A percentile compares a stretch with the other conserved stretches of the same genome.
Evolutionary conservation across 2,113 vertebrate genomes (phyloP).

Genomic region (Myrmecophaga tridactyla): DNA sequence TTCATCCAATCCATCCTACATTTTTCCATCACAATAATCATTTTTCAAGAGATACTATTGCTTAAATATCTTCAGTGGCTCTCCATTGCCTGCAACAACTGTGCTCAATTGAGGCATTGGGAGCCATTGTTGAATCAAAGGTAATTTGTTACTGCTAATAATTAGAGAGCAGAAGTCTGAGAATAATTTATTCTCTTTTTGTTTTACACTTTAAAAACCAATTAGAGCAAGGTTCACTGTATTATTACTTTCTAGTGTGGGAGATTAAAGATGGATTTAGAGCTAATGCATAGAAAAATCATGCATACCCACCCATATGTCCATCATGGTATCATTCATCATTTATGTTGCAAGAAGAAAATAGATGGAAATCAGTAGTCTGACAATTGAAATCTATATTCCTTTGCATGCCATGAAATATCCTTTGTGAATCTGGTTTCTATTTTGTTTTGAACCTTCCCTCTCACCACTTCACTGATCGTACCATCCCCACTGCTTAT

Average conservation of each 20-base stretch:
- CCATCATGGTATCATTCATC: not conserved
- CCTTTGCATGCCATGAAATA: not conserved
- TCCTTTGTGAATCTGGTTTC: not conserved
- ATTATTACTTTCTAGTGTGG: constrained; percentile 19
- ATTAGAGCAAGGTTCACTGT: constrained; percentile 45
- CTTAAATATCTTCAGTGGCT: constrained; percentile 6
- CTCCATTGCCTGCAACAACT: constrained; percentile 42
- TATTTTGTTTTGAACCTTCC: not conserved
- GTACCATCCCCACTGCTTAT: no score
- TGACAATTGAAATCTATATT: not conserved
- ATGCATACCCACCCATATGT: not conserved
- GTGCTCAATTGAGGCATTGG: constrained; percentile 37
- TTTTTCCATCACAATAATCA: no score
- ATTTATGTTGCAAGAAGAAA: constrained; percentile 9
- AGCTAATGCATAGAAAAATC: constrained; percentile 6
- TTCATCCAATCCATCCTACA: not conserved
- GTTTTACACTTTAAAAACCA: constrained; percentile 67
- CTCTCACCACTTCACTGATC: not conserved
- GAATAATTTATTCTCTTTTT: constrained; percentile 70
- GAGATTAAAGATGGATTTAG: constrained; percentile 13
- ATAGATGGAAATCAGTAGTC: not conserved
- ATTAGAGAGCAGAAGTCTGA: constrained; percentile 62
- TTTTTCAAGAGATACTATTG: not conserved
- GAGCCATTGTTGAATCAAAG: constrained; percentile 34
- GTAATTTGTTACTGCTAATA: constrained; percentile 64